phyloP scores from a whole-genome alignment of 2,888 invertebrate species.

The Sarcophaga subvicina region DNA sequence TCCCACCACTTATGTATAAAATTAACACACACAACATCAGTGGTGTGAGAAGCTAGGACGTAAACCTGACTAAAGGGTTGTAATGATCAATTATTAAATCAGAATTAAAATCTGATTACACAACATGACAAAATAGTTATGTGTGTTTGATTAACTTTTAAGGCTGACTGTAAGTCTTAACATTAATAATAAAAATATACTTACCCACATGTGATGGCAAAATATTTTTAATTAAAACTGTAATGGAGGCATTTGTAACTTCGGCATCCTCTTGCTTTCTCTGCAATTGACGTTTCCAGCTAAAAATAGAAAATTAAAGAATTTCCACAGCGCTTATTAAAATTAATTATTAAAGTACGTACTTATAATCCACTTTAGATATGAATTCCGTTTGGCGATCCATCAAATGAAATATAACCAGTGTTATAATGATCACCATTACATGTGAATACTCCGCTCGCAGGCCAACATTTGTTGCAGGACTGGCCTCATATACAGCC shows the following conservation, averaged over 20 bases:
- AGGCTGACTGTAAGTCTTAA: not conserved
- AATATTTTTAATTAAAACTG: conserved; percentile 94
- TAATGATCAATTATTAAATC: too few species aligned
- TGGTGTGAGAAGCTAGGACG: too few species aligned
- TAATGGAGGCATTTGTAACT: conserved; percentile 93
- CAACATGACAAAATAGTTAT: too few species aligned
- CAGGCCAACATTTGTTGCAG: conserved; percentile 87
- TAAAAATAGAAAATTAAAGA: conserved; percentile 64
- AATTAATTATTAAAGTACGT: conserved; percentile 72
- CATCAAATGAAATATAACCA: conserved; percentile 90
- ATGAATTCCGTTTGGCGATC: conserved; percentile 95
- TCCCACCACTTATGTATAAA: too few species aligned
- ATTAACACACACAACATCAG: too few species aligned
- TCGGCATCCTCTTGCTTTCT: conserved; percentile 93
- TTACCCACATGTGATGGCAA: conserved; percentile 95
- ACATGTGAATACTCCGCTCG: conserved; percentile 88
- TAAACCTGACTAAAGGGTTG: too few species aligned
- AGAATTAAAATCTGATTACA: too few species aligned
- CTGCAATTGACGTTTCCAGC: conserved; percentile 88
- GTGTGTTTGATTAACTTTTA: too few species aligned
- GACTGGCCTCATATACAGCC: conserved; percentile 84
- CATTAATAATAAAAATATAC: conserved; percentile 71
- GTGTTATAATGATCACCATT: conserved; percentile 88
- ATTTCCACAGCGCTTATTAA: not conserved
- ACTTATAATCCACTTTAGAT: conserved; percentile 91